Evolutionary conservation across 1,140 invertebrate genomes (phyloP), one percentile per base, ranked within the genome.

Genomic region (Coptotermes formosanus): DNA sequence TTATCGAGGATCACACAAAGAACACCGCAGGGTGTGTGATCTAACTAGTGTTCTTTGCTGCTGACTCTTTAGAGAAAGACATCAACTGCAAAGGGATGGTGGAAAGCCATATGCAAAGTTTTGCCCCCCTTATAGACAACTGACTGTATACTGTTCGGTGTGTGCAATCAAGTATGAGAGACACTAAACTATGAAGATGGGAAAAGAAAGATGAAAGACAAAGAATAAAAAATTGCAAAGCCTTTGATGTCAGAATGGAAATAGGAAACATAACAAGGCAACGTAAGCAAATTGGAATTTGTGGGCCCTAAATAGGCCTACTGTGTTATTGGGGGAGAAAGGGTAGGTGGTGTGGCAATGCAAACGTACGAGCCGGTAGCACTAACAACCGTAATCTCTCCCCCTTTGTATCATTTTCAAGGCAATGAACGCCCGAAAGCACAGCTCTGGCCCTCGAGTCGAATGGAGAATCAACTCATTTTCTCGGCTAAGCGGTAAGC

Each of bases 171-270:
- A 11, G 25, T 30, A 75, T 75, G 64, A 75, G 64, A 16, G 3
- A 75, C 25, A 30, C 64, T 75, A 30, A 75, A 75, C 64, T 30
- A 30, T 8, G 30, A 75, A 30, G 64, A 75, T n/a, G n/a, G 0
- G n/a, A 75, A 75, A 75, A 30, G 64, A 75, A 7, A 16, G 59
- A 64, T 64, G 59, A 75, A 30, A n/a, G 64, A 75, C 64, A 75
- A 75, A 75, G 64, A 75, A 30, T 30, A 75, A n/a, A 38, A 75
- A 75, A 75, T 75, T 75, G n/a, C 25, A 75, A 75, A 75, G 64
- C 25, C 64, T 75, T 75, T 75, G 64, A 75, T n/a, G 64, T 75
- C 14, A 75, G n/a, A n/a, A 12, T 75, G 25, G 25, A 30, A 75
- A 75, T 12, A 25, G 64, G 64, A 16, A 75, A 75, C 11, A 75